Base-by-base conservation (phyloP, 2,888 invertebrate genomes). In the Drosophila quasianomalipes region DNA sequence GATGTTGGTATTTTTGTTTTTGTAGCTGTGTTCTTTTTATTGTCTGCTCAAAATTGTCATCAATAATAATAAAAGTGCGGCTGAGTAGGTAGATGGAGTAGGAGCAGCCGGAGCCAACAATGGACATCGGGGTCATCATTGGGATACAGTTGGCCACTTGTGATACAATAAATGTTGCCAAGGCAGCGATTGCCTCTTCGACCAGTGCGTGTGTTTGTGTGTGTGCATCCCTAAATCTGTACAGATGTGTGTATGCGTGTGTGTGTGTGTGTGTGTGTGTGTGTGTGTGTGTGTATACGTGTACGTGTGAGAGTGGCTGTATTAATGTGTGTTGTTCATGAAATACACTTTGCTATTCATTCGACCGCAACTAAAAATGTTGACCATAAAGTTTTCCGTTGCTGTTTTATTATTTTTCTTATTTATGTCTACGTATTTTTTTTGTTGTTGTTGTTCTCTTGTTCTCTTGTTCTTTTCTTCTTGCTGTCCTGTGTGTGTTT, bases 1-100 rank as follows among this genome's bases (percentile, higher is more conserved):
- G 69, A 72, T 74, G 69, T 66, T 70, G 63, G 51, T 57, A 9
- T 47, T 47, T 4, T 16, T 26, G 26, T 47, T 19, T 5, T 37
- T 55, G 61, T 61, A 51, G 63, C 62, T 77, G 81, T 55, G 16
- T 81, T 76, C 71, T 61, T 72, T 90, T 90, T 90, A 87, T 87
- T 90, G 91, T 90, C 82, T 80, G 82, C 91, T 90, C 89, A 87
- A 87, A 88, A 88, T 84, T 89, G 91, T 88, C 91, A 91, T 88
- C 88, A 91, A 91, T 88, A 88, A 88, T 91, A 89, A 88, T 91
- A 87, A 86, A 90, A 84, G 86, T 75, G 74, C 71, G 79, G 68
- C 76, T 55, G 70, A 77, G 59, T 58, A 69, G 79, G n/a, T 30
- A 9, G 28, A 9, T 26, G 19, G 22, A 53, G 53, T 19, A 7